Base-by-base conservation (phyloP, 2,797 vertebrate species). In the Microtus agrestis region DNA sequence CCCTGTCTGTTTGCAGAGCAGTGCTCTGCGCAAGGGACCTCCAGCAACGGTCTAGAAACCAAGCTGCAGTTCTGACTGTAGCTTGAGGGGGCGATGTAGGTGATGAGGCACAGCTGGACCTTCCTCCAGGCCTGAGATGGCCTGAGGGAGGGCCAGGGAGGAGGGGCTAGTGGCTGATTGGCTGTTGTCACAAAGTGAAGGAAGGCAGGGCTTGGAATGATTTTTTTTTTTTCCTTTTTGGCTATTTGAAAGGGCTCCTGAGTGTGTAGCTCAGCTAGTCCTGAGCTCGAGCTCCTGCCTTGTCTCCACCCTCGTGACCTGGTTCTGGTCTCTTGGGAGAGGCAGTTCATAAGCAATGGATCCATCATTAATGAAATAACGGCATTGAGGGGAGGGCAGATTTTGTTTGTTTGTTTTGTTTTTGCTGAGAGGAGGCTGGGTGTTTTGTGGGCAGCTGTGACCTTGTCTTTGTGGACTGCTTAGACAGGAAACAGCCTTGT, bases 381-480 rank as follows among this genome's bases (percentile, higher is more conserved):
- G 3, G 34, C 76, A n/a, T 25, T 76, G 19, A 1, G 65, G 12
- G 40, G 59, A 87, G 25, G 27, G 78, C 14, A 61, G 25, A 43
- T 17, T n/a, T 67, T 48, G 46, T 48, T 67, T 67, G 31, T 25
- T 46, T 46, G 43, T 31, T 74, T 46, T 74, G 13, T 51, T 54
- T 54, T n/a, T 79, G 5, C 48, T 37, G 34, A 80, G 78, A 80
- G 78, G 19, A 31, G 37, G 23, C 37, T 31, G 11, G 37, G 71
- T 73, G 13, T 87, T 74, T 63, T 34, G 65, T 91, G 91, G 74
- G 40, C 89, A 79, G 71, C 84, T 0, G 51, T 67, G 69, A 67
- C 93, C 59, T 61, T 61, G 40, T 81, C 76, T 95, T 48, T 92
- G 89, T 79, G 23, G 5, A 40, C 48, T 54, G 79, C 69, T 92